Percentiles rank a stretch among this genome's conserved stretches.
Evolutionary conservation across 92 coral and sea anemone genomes (phyloP).

Genomic region (Nematostella vectensis): DNA sequence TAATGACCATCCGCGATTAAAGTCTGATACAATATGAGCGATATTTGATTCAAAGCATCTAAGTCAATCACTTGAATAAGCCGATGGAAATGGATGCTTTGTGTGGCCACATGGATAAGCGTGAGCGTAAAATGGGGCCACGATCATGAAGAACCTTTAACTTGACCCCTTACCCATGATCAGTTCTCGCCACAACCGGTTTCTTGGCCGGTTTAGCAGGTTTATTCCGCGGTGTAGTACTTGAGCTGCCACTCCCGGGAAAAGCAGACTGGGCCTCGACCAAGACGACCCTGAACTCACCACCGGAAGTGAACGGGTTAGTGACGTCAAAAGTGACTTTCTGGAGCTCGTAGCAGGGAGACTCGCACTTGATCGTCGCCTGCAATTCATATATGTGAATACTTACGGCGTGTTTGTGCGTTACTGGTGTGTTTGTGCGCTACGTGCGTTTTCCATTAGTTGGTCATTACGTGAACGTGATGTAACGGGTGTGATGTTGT

Average conservation of each 20-base stretch:
- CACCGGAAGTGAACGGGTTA: constrained; percentile 75
- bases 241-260: constrained; percentile 31
- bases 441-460: neutral
- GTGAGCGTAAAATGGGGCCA: too few species aligned
- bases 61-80: too few species aligned
- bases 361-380: constrained; percentile 96
- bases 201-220: constrained; percentile 56
- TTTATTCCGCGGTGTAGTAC: constrained; percentile 50
- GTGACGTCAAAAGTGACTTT: constrained; percentile 82
- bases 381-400: too few species aligned
- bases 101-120: too few species aligned
- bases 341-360: constrained; percentile 92
- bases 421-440: too few species aligned
- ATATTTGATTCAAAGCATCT: too few species aligned
- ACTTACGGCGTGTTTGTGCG: too few species aligned
- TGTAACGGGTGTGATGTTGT: too few species aligned
- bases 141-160: too few species aligned
- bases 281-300: constrained; percentile 89
- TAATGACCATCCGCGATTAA: too few species aligned
- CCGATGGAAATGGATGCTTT: too few species aligned
- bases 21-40: too few species aligned
- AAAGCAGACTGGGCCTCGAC: constrained; percentile 91
- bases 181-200: constrained; percentile 74
- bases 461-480: neutral
- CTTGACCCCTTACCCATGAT: constrained; percentile 79